These are phyloP conservation scores for Sternotherus odoratus DNA, from an alignment of 2,797 vertebrate genomes.

Conservation along the genomic window DNA sequence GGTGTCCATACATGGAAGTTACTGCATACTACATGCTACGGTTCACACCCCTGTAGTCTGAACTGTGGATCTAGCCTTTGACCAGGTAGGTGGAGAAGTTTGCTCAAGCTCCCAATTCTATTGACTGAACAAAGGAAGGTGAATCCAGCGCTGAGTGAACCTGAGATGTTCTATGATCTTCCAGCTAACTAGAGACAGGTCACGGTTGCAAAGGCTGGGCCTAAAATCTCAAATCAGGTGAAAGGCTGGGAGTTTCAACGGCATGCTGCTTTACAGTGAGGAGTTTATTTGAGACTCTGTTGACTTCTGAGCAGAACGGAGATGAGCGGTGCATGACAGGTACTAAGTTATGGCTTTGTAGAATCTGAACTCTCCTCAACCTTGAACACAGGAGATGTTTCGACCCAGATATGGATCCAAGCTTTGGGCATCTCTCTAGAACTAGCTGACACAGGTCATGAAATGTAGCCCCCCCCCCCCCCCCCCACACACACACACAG, in stretches of 20 bases:
- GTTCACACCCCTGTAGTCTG: neutral
- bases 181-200: neutral
- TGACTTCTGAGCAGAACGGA: neutral
- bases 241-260: neutral
- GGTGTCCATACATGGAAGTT: neutral
- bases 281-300: accelerated
- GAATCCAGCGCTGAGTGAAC: neutral
- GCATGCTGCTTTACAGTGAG: neutral
- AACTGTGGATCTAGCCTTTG: neutral
- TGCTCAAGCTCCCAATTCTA: slow-evolving; percentile 44
- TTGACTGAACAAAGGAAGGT: neutral
- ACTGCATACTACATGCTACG: neutral
- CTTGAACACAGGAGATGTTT: accelerated
- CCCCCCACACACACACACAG: too few species aligned
- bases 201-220: accelerated
- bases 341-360: neutral
- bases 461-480: neutral
- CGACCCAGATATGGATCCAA: neutral
- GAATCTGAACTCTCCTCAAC: neutral
- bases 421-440: neutral
- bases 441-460: neutral
- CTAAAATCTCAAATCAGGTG: neutral
- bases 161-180: accelerated
- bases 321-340: neutral
- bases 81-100: slow-evolving; percentile 43